These are phyloP conservation scores for Odocoileus hemionus DNA, from an alignment of 2,113 vertebrate species.

Conservation along the genomic window DNA sequence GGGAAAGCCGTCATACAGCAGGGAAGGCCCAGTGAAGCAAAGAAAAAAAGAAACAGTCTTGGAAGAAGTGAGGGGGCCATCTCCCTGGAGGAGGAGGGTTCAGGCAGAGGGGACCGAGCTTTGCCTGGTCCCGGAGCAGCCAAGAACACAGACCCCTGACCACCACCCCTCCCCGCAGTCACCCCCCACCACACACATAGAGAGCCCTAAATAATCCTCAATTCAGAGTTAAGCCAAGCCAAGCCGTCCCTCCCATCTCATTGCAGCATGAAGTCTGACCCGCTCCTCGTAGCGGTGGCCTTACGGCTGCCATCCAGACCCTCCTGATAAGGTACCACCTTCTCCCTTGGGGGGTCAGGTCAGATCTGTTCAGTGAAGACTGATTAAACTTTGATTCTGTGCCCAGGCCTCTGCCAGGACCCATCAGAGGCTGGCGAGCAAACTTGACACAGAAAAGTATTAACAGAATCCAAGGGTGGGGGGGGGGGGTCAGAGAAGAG, in stretches of 20 bases:
- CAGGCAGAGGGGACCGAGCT: neutral
- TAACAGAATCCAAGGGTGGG: neutral
- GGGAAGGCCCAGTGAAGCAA: neutral
- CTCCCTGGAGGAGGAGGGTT: neutral
- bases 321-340: neutral
- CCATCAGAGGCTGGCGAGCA: neutral
- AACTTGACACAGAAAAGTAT: neutral
- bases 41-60: neutral
- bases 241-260: accelerated
- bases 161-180: neutral
- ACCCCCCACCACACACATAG: no score
- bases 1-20: neutral
- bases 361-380: neutral
- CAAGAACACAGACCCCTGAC: neutral
- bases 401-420: neutral
- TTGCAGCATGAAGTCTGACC: neutral
- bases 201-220: neutral
- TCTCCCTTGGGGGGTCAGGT: neutral
- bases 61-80: neutral
- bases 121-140: neutral
- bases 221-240: neutral
- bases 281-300: accelerated
- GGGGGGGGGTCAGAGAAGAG: neutral
- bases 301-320: neutral
- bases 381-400: neutral